Percentiles rank a stretch among this genome's conserved stretches.
phyloP scores from a whole-genome alignment of 2,888 invertebrate genomes.

The Melikaiella ostensackeni region DNA sequence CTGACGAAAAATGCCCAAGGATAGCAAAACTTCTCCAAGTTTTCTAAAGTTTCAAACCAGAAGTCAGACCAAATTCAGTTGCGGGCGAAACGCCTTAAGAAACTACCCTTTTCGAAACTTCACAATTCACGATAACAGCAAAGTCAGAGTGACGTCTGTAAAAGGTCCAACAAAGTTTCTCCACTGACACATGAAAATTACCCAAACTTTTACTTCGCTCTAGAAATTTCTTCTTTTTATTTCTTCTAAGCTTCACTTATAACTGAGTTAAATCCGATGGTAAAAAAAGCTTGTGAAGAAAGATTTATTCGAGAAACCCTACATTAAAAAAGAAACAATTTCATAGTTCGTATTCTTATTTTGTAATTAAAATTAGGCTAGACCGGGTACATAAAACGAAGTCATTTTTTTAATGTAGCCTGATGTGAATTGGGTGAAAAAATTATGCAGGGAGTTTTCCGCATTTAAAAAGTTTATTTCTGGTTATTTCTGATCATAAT shows the following conservation, averaged over 20 bases:
- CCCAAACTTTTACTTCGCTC: neutral
- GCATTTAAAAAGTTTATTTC: no score
- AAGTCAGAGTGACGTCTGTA: neutral
- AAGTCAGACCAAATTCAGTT: conserved; percentile 26
- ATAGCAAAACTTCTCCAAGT: conserved; percentile 4
- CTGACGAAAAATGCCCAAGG: conserved; percentile 10
- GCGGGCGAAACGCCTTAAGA: conserved; percentile 11
- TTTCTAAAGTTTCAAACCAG: conserved; percentile 22
- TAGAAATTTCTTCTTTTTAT: neutral
- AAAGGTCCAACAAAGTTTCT: conserved; percentile 11
- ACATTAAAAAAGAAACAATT: no score
- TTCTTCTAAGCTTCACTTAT: neutral
- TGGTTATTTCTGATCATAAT: no score
- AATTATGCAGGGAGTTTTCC: no score
- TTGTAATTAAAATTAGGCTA: no score
- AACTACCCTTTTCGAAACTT: conserved; percentile 8
- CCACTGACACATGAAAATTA: conserved; percentile 6
- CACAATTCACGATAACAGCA: conserved; percentile 9
- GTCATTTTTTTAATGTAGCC: no score
- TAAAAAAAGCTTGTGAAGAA: neutral
- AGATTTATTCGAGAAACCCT: no score
- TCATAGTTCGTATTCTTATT: no score
- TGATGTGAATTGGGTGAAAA: no score
- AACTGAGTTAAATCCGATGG: neutral
- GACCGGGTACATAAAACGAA: no score